These are phyloP conservation scores for Morpho achilles DNA, from an alignment of 2,888 invertebrate species.

Conservation along the genomic window DNA sequence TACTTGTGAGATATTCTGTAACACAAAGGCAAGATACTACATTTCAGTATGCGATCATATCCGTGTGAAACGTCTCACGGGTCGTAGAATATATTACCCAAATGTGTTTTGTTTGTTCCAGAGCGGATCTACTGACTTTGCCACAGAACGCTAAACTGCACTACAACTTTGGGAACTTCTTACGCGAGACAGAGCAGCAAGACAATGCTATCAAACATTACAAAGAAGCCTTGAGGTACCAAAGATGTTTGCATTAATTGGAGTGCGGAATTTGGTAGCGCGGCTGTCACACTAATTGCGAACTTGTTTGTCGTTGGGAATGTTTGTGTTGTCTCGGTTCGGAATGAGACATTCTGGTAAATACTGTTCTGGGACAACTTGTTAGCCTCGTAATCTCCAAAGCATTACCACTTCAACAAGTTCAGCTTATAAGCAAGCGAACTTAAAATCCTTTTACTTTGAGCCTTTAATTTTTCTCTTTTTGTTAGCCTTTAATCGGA, in stretches of 20 bases:
- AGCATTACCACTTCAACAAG: slow-evolving; percentile 1
- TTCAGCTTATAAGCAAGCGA: too few species aligned
- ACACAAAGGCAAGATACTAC: too few species aligned
- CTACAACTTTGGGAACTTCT: slow-evolving; percentile 93
- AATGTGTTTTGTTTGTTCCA: slow-evolving; percentile 77
- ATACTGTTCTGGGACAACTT: slow-evolving; percentile 1
- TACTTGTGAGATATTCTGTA: too few species aligned
- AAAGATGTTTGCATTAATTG: slow-evolving; percentile 35
- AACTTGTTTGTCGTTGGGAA: slow-evolving; percentile 12
- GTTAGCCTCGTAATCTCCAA: slow-evolving; percentile 4
- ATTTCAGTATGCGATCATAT: background rate
- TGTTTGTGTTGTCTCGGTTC: slow-evolving; percentile 7
- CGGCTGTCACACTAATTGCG: slow-evolving; percentile 12
- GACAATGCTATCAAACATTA: slow-evolving; percentile 89
- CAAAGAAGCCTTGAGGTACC: slow-evolving; percentile 87
- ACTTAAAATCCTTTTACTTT: background rate
- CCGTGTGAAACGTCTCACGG: background rate
- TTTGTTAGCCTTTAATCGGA: too few species aligned
- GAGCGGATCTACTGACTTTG: slow-evolving; percentile 88
- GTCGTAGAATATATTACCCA: slow-evolving; percentile 12
- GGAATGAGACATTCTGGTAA: slow-evolving; percentile 6
- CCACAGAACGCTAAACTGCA: slow-evolving; percentile 95
- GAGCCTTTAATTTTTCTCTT: background rate
- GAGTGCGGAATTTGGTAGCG: slow-evolving; percentile 6
- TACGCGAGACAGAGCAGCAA: slow-evolving; percentile 86